phyloP scores from a whole-genome alignment of 2,797 vertebrate genomes.

The Otolemur crassicaudatus region DNA sequence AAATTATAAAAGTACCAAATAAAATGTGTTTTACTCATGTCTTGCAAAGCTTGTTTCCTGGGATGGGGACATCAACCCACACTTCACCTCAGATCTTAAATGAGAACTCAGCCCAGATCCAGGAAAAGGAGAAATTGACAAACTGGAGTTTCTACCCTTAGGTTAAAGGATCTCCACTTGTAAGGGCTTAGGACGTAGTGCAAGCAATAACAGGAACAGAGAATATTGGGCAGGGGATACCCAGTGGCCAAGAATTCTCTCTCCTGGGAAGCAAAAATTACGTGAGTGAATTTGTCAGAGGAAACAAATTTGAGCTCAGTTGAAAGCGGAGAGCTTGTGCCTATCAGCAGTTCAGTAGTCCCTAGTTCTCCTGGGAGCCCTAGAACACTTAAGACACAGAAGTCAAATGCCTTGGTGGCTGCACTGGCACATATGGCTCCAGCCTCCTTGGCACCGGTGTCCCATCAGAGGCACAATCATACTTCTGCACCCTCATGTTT shows the following conservation, averaged over 20 bases:
- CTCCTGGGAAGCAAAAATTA: not conserved
- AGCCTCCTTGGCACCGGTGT: not conserved
- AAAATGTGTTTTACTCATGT: constrained; percentile 2
- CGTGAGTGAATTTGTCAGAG: not conserved
- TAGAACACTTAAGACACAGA: not conserved
- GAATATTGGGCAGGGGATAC: not conserved
- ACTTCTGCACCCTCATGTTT: constrained; percentile 79
- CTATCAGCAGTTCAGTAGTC: not conserved
- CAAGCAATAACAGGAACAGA: not conserved
- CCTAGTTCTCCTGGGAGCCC: not conserved
- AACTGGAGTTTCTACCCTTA: not conserved
- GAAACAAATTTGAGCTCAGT: not conserved
- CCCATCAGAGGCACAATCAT: constrained; percentile 43
- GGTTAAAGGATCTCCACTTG: not conserved
- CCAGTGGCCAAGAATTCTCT: not conserved
- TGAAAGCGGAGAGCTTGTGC: too few species aligned
- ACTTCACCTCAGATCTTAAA: not conserved
- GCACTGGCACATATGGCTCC: not conserved
- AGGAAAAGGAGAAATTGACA: not conserved
- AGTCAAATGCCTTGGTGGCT: not conserved
- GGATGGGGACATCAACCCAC: not conserved
- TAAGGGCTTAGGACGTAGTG: constrained; percentile 62
- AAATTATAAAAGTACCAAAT: not conserved
- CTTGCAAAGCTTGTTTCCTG: not conserved
- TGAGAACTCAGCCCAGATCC: not conserved